Base-by-base conservation (phyloP, 2,797 vertebrate species). In the Acanthopagrus latus region DNA sequence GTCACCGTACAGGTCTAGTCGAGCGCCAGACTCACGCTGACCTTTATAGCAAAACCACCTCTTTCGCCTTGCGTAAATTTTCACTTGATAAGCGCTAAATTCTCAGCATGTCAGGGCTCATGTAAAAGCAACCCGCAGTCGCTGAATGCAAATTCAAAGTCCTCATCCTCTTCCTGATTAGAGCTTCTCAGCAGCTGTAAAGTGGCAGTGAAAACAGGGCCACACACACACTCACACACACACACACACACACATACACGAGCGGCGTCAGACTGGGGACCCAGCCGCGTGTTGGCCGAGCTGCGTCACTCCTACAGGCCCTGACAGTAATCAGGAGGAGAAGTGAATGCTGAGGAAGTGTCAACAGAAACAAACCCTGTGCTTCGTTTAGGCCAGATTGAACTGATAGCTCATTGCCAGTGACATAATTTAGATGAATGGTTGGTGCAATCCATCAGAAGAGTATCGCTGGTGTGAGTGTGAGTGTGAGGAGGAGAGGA, bases 401-500 rank as follows among this genome's bases (percentile, higher is more conserved):
- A 95, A 94, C 93, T 93, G 93, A 94, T 91, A 70, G 93, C 95
- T 95, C 91, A 93, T 92, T 93, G 96, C 91, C 91, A 20, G 89
- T 93, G 96, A 96, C 96, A 96, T 96, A 94, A 97, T 96, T 95
- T 95, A 96, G 96, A 97, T 95, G 96, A 94, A 96, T 97, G 95
- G 95, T 90, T 91, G 75, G 89, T 91, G 94, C 93, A 95, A 96
- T 95, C 94, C 94, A 91, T 95, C 96, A 96, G 95, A 93, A 90
- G 88, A 91, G 85, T 84, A 85, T 85, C 70, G 86, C 85, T 64
- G 83, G 90, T 85, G 78, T 64, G 76, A 84, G 87, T 59, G 83
- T 38, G 82, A 69, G 79, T 21, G 50, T 8, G 43, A 62, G 51
- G 74, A 71, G 43, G 14, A 67, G 78, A 85, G 87, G 85, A 86